Evolutionary conservation across 2,113 vertebrate species (phyloP), one percentile per base, ranked within the genome.

Genomic region (Otolemur garnettii): DNA sequence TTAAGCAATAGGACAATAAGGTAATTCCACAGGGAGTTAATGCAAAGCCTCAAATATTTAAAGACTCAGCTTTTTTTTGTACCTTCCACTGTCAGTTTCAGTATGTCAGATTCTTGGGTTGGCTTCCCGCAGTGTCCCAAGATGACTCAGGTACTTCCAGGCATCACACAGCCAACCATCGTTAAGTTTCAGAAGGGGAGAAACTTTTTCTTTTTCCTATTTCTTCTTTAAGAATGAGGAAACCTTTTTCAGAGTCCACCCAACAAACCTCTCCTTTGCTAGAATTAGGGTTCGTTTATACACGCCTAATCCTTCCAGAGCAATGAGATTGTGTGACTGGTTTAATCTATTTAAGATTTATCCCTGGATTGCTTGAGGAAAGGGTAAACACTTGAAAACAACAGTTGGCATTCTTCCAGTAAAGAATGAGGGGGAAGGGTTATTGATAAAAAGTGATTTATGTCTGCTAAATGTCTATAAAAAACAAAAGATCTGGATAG

Each of bases 221-320:
- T 77, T 71, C 59, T 84, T 84, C 45, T 85, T 57, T 77, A 77
- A 83, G 71, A 82, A 22, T 28, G 71, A 91, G n/a, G 57, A 91
- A 69, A 55, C 11, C 38, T 87, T 87, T 69, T 60, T 35, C 75
- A 55, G 60, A 93, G 24, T 26, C 8, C 2, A 13, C 33, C 35
- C 8, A 57, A 38, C 33, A 69, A 81, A 42, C 60, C 38, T 92
- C 22, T 71, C 18, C 53, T 50, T 96, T 4, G 28, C 78, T 22
- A 22, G 22, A 82, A 64, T 30, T 21, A 50, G 35, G 60, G 33
- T 91, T 91, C n/a, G 78, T 64, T 83, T 91, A 64, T 57, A 82
- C 22, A 66, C 19, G 33, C 42, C 15, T 53, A 74, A 55, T 24
- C n/a, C 30, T 91, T 83, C 71, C 35, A 79, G 66, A 45, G 79